Percentiles rank a stretch among this genome's conserved stretches.
Conservation (phyloP, 2,888 invertebrate species). For the Syritta pipiens region DNA sequence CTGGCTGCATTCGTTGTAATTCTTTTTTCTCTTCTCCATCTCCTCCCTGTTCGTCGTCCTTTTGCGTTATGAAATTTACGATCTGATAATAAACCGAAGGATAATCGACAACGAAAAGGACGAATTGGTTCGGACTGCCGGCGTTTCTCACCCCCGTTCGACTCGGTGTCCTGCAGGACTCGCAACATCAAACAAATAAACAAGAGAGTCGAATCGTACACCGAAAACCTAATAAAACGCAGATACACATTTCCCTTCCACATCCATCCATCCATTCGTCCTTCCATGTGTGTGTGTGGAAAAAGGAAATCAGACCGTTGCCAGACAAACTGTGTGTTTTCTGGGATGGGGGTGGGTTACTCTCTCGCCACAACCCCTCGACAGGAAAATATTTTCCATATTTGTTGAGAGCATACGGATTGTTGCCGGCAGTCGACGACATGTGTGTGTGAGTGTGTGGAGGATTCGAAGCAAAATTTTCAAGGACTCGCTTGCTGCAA, state of each 20-base stretch:
- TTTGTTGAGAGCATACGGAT: too few species aligned
- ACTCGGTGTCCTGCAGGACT: slow-evolving; percentile 48
- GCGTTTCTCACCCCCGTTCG: neutral
- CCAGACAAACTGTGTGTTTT: slow-evolving; percentile 37
- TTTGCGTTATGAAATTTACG: slow-evolving; percentile 57
- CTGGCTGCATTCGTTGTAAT: slow-evolving; percentile 47
- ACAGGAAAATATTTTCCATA: slow-evolving; percentile 54
- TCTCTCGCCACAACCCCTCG: neutral
- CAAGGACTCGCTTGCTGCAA: too few species aligned
- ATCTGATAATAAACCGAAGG: slow-evolving; percentile 60
- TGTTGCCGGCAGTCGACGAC: too few species aligned
- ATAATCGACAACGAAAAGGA: slow-evolving; percentile 58
- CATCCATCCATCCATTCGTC: neutral
- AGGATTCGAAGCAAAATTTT: too few species aligned
- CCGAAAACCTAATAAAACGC: slow-evolving; percentile 62
- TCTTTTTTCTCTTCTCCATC: too few species aligned
- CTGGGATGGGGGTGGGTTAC: neutral
- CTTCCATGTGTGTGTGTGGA: neutral
- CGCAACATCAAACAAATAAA: slow-evolving; percentile 67
- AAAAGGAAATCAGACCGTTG: slow-evolving; percentile 19
- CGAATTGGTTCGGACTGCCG: slow-evolving; percentile 2
- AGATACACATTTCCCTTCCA: slow-evolving; percentile 7
- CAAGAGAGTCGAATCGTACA: slow-evolving; percentile 18
- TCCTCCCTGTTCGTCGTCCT: slow-evolving; percentile 44
- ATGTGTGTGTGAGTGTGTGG: too few species aligned